These are phyloP conservation scores for Epirrita christyi DNA, from an alignment of 2,888 invertebrate genomes.

Conservation along the genomic window DNA sequence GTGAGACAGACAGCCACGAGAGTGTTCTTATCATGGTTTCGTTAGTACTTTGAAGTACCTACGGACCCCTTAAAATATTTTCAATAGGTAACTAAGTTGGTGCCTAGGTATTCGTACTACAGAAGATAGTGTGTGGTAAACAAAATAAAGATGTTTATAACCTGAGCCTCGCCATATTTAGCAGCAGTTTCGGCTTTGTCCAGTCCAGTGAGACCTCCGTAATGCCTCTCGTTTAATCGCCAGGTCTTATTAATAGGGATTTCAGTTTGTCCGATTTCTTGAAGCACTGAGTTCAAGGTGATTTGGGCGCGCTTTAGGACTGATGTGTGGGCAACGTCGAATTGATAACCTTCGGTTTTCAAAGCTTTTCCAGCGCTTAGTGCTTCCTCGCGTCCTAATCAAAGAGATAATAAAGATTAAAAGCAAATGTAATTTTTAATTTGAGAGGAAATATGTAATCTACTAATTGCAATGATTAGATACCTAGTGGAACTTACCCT, in stretches of 20 bases:
- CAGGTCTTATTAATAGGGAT: conserved; percentile 90
- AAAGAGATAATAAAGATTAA: conserved; percentile 7
- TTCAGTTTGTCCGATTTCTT: conserved; percentile 87
- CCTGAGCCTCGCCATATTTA: conserved; percentile 93
- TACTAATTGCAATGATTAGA: neutral
- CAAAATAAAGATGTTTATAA: neutral
- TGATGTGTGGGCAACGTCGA: conserved; percentile 93
- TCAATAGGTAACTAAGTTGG: too few species aligned
- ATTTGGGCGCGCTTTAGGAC: conserved; percentile 91
- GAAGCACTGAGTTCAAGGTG: conserved; percentile 88
- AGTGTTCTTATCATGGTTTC: too few species aligned
- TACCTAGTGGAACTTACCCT: conserved; percentile 75
- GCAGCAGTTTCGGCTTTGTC: conserved; percentile 94
- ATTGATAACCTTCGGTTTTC: conserved; percentile 87
- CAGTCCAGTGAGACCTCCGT: conserved; percentile 93
- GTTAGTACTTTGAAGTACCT: too few species aligned
- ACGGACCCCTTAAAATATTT: too few species aligned
- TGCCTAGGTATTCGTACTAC: too few species aligned
- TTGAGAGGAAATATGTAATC: neutral
- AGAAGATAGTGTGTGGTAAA: neutral
- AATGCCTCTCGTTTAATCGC: conserved; percentile 95
- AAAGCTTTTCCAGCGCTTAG: conserved; percentile 89
- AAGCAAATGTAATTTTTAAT: neutral
- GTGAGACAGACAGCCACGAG: too few species aligned
- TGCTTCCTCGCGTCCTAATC: conserved; percentile 88